A percentile compares a stretch with the other conserved stretches of the same genome.
phyloP scores from a whole-genome alignment of 2,888 invertebrate genomes.

The Trilocha varians region DNA sequence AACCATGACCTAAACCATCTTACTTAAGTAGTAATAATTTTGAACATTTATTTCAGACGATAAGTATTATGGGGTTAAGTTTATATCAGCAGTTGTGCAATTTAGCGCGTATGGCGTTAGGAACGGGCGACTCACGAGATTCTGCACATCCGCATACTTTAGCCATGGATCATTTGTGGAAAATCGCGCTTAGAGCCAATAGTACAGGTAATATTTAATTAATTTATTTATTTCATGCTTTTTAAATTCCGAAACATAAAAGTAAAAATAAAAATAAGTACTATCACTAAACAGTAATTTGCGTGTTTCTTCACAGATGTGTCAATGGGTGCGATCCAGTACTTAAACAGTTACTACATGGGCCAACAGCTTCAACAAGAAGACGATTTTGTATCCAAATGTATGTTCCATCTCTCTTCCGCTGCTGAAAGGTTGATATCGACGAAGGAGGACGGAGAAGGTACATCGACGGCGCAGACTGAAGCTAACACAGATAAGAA shows the following conservation, averaged over 20 bases:
- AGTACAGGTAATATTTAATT: slow-evolving; percentile 76
- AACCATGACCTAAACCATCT: too few relatives aligned
- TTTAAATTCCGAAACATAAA: too few relatives aligned
- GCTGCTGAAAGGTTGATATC: slow-evolving; percentile 81
- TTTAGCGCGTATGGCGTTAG: slow-evolving; percentile 86
- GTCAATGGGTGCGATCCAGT: slow-evolving; percentile 94
- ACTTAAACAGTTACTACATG: slow-evolving; percentile 95
- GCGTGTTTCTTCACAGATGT: slow-evolving; percentile 74
- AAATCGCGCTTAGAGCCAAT: slow-evolving; percentile 90
- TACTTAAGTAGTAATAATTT: too few relatives aligned
- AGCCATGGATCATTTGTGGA: slow-evolving; percentile 96
- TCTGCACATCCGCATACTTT: slow-evolving; percentile 73
- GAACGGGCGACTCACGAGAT: slow-evolving; percentile 73
- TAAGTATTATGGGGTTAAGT: slow-evolving; percentile 92
- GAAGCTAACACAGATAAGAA: slow-evolving; percentile 28
- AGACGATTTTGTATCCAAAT: slow-evolving; percentile 93
- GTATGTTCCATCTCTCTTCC: slow-evolving; percentile 92
- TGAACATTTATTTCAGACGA: slow-evolving; percentile 72
- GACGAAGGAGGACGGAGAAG: slow-evolving; percentile 43
- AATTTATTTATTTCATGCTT: background rate
- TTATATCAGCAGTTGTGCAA: slow-evolving; percentile 93
- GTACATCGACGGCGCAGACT: slow-evolving; percentile 20
- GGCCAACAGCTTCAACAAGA: slow-evolving; percentile 92
- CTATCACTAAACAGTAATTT: too few relatives aligned
- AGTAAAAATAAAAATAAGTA: too few relatives aligned